Base-by-base conservation (phyloP, 1,140 invertebrate species). In the Trachymyrmex septentrionalis region DNA sequence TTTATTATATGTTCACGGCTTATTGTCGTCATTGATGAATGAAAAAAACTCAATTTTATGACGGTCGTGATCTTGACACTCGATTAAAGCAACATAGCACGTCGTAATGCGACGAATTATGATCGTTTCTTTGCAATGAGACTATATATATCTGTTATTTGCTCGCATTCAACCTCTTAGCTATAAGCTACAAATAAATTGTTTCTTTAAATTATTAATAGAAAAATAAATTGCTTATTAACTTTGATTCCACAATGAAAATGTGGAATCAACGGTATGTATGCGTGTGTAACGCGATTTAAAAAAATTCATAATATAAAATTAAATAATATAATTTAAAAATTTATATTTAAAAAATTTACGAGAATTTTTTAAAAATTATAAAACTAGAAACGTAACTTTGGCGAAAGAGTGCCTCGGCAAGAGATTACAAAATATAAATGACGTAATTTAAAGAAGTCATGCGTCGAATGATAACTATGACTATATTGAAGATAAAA, bases 401-500 rank as follows among this genome's bases (percentile, higher is more conserved):
- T 34, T 34, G 30, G 5, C 30, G 30, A 34, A 34, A 34, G 30
- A 34, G 0, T 55, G 14, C 2, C 4, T 34, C 6, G n/a, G 38
- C 24, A 59, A 75, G 6, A 9, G 0, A 24, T 75, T 59, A 59
- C 2, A 19, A 73, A 34, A 73, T 73, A 4, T 24, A 59, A 59
- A 7, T 57, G n/a, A 59, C 10, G 27, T 24, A 64, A 50, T 50
- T 66, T 9, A 14, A 16, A 3, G 1, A 27, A n/a, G n/a, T 3
- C 2, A 48, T 6, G 16, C 10, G 16, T 5, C 10, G 3, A 44
- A 63, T 38, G 72, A 75, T 57, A 73, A n/a, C 0, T 19, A 48
- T 21, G 24, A 64, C 61, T 48, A 63, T 19, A 63, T 24, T 80
- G 2, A 53, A 67, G 76, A 67, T 80, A 80, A 80, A 50, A 38